Conservation (phyloP, 2,797 vertebrate genomes). For the Myotis pilosus region DNA sequence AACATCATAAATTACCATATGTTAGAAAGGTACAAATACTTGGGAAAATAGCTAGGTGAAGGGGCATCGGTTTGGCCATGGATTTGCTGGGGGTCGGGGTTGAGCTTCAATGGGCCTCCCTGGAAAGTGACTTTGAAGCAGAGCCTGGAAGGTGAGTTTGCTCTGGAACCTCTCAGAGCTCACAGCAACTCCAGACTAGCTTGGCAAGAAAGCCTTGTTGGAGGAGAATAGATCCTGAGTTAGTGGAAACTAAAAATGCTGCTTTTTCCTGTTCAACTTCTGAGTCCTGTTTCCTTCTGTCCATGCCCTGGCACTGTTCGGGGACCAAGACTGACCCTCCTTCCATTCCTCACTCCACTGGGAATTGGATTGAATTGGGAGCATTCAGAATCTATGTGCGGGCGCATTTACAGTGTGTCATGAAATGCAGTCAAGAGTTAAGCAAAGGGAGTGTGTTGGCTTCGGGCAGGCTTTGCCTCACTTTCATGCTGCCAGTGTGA, state of each 20-base stretch:
- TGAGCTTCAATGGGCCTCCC: not conserved
- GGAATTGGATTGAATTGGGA: not conserved
- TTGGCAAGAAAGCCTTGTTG: not conserved
- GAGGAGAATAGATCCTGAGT: not conserved
- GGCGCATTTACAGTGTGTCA: not conserved
- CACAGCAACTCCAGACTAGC: not conserved
- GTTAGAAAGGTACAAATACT: not conserved
- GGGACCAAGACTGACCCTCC: not conserved
- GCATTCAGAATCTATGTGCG: not conserved
- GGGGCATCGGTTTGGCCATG: not conserved
- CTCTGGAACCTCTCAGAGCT: not conserved
- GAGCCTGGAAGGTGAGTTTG: not conserved
- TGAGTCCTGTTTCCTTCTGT: not conserved
- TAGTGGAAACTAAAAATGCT: not conserved
- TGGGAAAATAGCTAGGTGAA: not conserved
- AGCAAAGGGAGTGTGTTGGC: conserved; percentile 39
- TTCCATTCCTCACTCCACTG: not conserved
- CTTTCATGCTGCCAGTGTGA: conserved; percentile 78
- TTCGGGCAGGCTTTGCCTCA: conserved; percentile 66
- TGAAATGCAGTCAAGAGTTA: conserved; percentile 49
- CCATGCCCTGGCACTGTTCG: not conserved
- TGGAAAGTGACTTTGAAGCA: not conserved
- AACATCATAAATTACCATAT: not conserved
- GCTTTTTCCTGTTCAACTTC: not conserved
- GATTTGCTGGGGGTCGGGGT: not conserved